Evolutionary conservation across 2,888 invertebrate genomes (phyloP).

Genomic region (Netelia inedita): DNA sequence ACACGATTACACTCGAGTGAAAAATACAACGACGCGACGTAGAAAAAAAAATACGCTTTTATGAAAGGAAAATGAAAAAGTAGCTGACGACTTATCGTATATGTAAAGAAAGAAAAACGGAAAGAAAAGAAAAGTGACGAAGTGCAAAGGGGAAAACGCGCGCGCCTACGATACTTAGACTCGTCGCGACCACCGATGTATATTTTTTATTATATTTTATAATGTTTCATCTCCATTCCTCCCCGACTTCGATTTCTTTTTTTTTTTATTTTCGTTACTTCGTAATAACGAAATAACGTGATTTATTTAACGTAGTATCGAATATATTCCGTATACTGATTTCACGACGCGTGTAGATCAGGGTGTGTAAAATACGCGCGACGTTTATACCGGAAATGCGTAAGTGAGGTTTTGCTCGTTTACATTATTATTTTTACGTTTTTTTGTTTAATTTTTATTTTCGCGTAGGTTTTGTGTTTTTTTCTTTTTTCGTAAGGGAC

Average conservation of each 20-base stretch:
- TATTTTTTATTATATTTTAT: conserved; percentile 16
- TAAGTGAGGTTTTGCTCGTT: conserved; percentile 35
- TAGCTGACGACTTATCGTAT: conserved; percentile 65
- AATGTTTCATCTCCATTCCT: conserved; percentile 6
- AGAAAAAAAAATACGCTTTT: conserved; percentile 53
- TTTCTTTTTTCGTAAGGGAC: conserved; percentile 36
- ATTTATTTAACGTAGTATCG: conserved; percentile 38
- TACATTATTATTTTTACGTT: conserved; percentile 27
- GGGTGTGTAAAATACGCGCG: conserved; percentile 43
- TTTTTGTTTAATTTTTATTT: conserved; percentile 9
- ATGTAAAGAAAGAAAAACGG: conserved; percentile 58
- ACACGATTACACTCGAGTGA: conserved; percentile 27
- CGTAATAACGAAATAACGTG: conserved; percentile 44
- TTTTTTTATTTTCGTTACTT: not conserved
- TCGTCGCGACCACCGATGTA: conserved; percentile 51
- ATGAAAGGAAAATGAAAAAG: conserved; percentile 33
- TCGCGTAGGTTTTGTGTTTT: conserved; percentile 1
- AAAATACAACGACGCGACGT: conserved; percentile 14
- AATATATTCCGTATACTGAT: conserved; percentile 18
- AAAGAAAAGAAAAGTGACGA: conserved; percentile 34
- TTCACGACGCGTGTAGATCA: conserved; percentile 9
- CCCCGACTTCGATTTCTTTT: conserved; percentile 16
- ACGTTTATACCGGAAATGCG: conserved; percentile 47
- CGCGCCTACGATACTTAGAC: conserved; percentile 51
- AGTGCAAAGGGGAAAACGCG: conserved; percentile 45